Base-by-base conservation (phyloP, 1,140 invertebrate genomes). In the Drosophila paulistorum region DNA sequence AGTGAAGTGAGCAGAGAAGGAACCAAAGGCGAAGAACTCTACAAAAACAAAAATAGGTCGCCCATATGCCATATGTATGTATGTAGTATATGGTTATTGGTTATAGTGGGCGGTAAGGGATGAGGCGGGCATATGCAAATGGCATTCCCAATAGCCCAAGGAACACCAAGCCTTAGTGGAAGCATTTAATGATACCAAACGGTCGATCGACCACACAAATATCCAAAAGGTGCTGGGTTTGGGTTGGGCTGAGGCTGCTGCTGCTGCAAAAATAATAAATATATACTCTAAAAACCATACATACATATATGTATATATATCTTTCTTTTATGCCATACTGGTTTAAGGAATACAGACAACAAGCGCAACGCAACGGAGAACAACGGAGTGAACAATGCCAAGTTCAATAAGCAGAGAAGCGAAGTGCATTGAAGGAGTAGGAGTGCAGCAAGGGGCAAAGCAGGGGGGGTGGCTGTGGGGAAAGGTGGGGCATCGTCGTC, bases 341-440 rank as follows among this genome's bases (percentile, higher is more conserved):
- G 83, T 87, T 87, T 87, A 87, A 87, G 84, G 83, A 87, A 86
- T 72, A 87, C 66, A 73, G 65, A 77, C 48, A 51, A 61, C 65
- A 67, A 30, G 7, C 70, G 17, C 68, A 26, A n/a, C n/a, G 30
- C 65, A n/a, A 42, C 35, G 58, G 33, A 42, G 66, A 35, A 61
- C 60, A 58, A 66, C 30, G 42, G 14, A 35, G 48, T 84, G 83
- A 87, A 87, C 83, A 87, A 87, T 87, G 80, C 84, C 83, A 87
- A 87, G 83, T 86, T 86, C 84, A 86, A 78, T 51, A 23, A 51
- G 45, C 45, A 51, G 45, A 51, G 45, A 51, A 51, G 83, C 75
- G 75, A 86, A 85, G 68, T 81, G 64, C 55, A 51, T 30, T 30
- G 30, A 30, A 30, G 30, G 30, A 30, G 30, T 30, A 30, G 30